phyloP scores from a whole-genome alignment of 2,113 vertebrate species.

The Tilapia sparmanii region DNA sequence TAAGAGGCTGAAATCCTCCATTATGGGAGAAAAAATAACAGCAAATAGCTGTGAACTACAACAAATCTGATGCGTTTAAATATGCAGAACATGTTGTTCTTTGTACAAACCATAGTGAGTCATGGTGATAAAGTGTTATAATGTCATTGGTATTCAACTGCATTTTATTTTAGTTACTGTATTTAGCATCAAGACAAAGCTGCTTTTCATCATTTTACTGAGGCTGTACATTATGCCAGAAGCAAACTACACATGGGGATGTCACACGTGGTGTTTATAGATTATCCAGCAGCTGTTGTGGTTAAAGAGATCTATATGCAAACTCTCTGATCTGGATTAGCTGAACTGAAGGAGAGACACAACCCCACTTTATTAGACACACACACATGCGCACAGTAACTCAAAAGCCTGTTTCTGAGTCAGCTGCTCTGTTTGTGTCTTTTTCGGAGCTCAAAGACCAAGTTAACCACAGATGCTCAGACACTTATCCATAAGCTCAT shows the following conservation, averaged over 20 bases:
- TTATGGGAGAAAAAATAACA: not conserved
- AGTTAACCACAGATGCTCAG: not conserved
- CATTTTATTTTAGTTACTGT: not conserved
- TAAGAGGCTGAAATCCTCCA: not conserved
- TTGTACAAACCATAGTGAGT: not conserved
- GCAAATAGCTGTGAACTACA: not conserved
- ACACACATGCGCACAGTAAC: not conserved
- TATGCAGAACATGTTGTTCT: not conserved
- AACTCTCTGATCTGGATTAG: slow-evolving; percentile 17
- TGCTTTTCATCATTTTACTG: not conserved
- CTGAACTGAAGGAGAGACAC: not conserved
- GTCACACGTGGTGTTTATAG: not conserved
- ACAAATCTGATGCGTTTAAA: not conserved
- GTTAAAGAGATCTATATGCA: not conserved
- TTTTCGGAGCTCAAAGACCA: not conserved
- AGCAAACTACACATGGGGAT: not conserved
- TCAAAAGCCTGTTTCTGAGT: not conserved
- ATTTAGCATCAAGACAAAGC: not conserved
- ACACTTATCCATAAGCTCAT: slow-evolving; percentile 10
- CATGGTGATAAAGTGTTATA: not conserved
- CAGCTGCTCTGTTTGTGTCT: not conserved
- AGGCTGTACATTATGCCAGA: not conserved
- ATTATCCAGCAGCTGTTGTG: slow-evolving; percentile 28
- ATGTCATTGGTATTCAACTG: not conserved
- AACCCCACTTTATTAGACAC: not conserved